These are phyloP conservation scores for Proisotoma minuta DNA, from an alignment of 2,888 invertebrate species.

Conservation along the genomic window DNA sequence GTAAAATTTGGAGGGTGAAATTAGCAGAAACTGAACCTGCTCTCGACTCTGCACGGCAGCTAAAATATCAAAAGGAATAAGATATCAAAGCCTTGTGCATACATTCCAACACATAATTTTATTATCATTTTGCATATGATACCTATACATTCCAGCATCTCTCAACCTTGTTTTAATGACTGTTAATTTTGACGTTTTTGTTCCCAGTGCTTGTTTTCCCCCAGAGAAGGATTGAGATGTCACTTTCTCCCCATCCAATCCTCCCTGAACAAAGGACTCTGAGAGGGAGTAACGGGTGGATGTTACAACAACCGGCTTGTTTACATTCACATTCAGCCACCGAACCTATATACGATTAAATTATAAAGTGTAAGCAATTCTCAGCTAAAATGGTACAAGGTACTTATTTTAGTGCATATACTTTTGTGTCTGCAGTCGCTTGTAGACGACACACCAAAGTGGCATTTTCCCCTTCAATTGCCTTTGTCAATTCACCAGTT, in stretches of 20 bases:
- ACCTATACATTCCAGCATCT: conserved; percentile 71
- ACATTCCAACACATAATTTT: no score
- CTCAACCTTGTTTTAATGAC: conserved; percentile 67
- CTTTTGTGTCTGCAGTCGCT: conserved; percentile 46
- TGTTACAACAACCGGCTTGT: conserved; percentile 35
- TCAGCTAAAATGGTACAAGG: not conserved
- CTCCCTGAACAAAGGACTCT: conserved; percentile 32
- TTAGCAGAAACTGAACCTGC: conserved; percentile 71
- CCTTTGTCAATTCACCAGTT: conserved; percentile 24
- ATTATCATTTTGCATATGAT: no score
- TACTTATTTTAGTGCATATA: conserved; percentile 16
- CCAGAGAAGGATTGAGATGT: not conserved
- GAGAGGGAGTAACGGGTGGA: conserved; percentile 32
- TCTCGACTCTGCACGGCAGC: conserved; percentile 73
- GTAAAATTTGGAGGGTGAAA: conserved; percentile 66
- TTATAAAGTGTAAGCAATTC: not conserved
- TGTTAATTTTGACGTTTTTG: conserved; percentile 62
- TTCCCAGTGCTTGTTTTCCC: not conserved
- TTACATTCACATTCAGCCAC: conserved; percentile 43
- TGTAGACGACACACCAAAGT: conserved; percentile 43
- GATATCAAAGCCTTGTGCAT: no score
- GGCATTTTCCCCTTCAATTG: conserved; percentile 44
- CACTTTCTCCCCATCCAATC: conserved; percentile 16
- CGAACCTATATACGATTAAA: conserved; percentile 28
- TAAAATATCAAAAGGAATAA: no score